These are phyloP conservation scores for Periophthalmus modestus DNA, from an alignment of 2,113 vertebrate species.

Conservation along the genomic window DNA sequence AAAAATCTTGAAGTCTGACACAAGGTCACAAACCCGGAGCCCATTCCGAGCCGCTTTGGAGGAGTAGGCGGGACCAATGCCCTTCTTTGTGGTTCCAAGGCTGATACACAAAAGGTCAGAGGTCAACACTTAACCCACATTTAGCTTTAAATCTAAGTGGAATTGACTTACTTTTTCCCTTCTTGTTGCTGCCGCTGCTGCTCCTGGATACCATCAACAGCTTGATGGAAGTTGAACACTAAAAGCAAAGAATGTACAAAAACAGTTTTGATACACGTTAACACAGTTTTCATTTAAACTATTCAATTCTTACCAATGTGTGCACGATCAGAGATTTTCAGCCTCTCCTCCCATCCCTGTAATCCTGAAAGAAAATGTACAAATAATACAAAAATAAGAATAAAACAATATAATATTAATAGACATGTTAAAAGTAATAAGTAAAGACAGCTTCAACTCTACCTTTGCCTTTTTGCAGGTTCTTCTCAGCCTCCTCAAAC, in stretches of 20 bases:
- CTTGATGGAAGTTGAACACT: conserved; percentile 86
- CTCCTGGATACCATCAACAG: conserved; percentile 81
- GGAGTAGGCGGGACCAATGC: conserved; percentile 84
- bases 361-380: conserved; percentile 61
- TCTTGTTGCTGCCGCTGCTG: conserved; percentile 81
- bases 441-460: background rate
- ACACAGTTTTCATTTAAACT: background rate
- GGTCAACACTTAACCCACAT: background rate
- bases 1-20: conserved; percentile 80
- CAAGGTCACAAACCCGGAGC: conserved; percentile 80
- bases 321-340: conserved; percentile 83
- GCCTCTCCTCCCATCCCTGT: conserved; percentile 80
- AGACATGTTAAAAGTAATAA: background rate
- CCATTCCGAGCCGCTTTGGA: conserved; percentile 83
- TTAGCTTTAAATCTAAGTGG: background rate
- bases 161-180: conserved; percentile 78
- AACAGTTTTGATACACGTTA: background rate
- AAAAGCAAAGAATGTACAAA: conserved; percentile 7
- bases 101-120: conserved; percentile 50
- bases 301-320: conserved; percentile 74
- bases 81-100: conserved; percentile 84
- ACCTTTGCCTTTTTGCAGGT: conserved; percentile 81
- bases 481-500: conserved; percentile 82
- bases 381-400: background rate
- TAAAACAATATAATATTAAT: background rate